Evolutionary conservation across 2,113 vertebrate genomes (phyloP).

Genomic region (Datnioides undecimradiatus): DNA sequence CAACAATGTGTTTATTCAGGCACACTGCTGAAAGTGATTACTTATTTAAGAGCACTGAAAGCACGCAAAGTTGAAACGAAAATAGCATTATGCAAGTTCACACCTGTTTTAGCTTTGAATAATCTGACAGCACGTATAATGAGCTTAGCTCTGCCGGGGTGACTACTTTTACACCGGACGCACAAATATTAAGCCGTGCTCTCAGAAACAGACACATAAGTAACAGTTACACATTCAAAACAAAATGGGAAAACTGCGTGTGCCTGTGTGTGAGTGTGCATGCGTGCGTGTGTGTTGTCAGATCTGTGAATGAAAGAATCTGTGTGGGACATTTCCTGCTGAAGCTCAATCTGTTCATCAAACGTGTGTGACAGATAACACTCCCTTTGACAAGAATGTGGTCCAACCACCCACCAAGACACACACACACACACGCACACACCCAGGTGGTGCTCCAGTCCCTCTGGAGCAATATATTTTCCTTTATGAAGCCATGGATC

Average conservation of each 20-base stretch:
- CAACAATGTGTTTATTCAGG: conserved; percentile 43
- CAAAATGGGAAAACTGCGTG: neutral
- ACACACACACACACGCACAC: conserved; percentile 28
- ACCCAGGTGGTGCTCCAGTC: conserved; percentile 52
- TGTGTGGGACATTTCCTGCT: conserved; percentile 68
- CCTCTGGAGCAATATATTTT: conserved; percentile 56
- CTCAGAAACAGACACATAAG: conserved; percentile 3
- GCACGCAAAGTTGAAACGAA: neutral
- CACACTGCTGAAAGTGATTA: conserved; percentile 2
- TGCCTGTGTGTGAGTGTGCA: conserved; percentile 15
- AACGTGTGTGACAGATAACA: conserved; percentile 72
- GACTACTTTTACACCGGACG: conserved; percentile 7
- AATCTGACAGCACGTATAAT: conserved; percentile 36
- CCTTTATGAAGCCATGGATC: conserved; percentile 51
- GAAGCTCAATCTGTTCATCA: conserved; percentile 66
- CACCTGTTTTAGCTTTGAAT: conserved; percentile 22
- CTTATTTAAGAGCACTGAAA: conserved; percentile 38
- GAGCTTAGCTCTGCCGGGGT: conserved; percentile 24
- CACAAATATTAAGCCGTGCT: conserved; percentile 28
- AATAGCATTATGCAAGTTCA: conserved; percentile 31
- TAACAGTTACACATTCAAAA: neutral
- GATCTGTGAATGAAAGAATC: conserved; percentile 71
- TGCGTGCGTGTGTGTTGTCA: conserved; percentile 27
- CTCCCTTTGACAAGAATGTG: conserved; percentile 79
- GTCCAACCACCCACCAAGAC: conserved; percentile 67